Percentiles rank a stretch among this genome's conserved stretches.
Evolutionary conservation across 2,113 vertebrate species (phyloP).

Genomic region (Aleadryas rufinucha): DNA sequence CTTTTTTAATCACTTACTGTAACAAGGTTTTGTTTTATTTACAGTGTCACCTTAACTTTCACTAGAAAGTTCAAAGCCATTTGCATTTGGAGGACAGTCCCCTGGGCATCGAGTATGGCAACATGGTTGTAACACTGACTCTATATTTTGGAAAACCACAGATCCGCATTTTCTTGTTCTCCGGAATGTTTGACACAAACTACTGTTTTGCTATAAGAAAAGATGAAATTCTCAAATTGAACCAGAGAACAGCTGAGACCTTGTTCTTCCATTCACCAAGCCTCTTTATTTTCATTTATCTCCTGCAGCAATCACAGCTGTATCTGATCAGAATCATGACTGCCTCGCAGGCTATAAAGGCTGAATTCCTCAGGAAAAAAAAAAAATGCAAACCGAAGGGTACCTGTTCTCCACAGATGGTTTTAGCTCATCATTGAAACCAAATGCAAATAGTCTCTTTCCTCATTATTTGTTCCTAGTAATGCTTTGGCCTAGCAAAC

Average conservation of each 20-base stretch:
- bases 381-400: constrained; percentile 4
- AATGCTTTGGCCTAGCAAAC: constrained; percentile 53
- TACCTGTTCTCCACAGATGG: constrained; percentile 31
- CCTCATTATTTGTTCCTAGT: constrained; percentile 50
- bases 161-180: constrained; percentile 59
- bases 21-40: neutral
- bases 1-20: neutral
- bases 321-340: neutral
- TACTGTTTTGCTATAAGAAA: neutral
- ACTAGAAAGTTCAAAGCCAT: constrained; percentile 54
- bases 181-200: neutral
- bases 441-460: constrained; percentile 64
- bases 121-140: neutral
- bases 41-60: neutral
- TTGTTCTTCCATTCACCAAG: neutral
- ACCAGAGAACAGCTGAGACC: neutral
- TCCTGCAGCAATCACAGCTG: neutral
- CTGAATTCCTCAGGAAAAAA: neutral
- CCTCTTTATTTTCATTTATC: constrained; percentile 20
- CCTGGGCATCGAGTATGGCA: neutral
- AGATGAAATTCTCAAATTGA: neutral
- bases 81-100: constrained; percentile 39
- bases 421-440: constrained; percentile 60
- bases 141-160: neutral
- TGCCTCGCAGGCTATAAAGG: neutral